A percentile compares a stretch with the other conserved stretches of the same genome.
Evolutionary conservation across 2,113 vertebrate genomes (phyloP).

Genomic region (Helogale parvula): DNA sequence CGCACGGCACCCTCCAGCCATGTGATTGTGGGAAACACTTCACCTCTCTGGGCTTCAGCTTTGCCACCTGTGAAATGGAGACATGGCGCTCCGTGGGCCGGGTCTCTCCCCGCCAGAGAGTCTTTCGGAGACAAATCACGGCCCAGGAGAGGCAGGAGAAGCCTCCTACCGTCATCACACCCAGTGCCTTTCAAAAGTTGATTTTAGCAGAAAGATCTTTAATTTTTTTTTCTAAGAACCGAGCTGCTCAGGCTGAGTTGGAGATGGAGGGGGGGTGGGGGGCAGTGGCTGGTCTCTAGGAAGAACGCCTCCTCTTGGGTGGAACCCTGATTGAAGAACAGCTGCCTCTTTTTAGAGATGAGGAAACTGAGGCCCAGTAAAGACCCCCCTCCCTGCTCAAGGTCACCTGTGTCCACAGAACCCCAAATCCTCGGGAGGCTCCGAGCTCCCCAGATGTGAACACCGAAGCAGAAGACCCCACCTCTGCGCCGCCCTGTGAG

Average conservation of each 20-base stretch:
- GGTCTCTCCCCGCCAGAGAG: too few species aligned
- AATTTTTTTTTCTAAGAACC: background rate
- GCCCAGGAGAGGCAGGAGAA: background rate
- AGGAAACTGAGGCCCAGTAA: background rate
- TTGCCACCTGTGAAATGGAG: background rate
- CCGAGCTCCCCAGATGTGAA: background rate
- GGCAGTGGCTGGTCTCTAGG: too few species aligned
- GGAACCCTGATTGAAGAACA: background rate
- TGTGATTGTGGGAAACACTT: background rate
- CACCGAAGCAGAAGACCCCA: background rate
- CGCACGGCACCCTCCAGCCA: background rate
- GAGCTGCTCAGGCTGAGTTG: background rate
- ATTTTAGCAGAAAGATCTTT: background rate
- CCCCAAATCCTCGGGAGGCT: background rate
- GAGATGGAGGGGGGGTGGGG: background rate
- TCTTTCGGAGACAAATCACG: background rate
- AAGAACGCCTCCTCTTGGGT: background rate
- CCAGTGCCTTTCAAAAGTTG: background rate
- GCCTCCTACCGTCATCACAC: rapidly evolving
- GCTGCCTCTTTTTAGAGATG: background rate
- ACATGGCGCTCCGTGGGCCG: background rate
- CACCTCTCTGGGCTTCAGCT: background rate
- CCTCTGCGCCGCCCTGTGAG: background rate
- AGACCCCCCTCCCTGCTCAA: background rate
- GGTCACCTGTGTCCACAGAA: background rate